phyloP scores from a whole-genome alignment of 1,140 invertebrate species.

The Lycorma delicatula region DNA sequence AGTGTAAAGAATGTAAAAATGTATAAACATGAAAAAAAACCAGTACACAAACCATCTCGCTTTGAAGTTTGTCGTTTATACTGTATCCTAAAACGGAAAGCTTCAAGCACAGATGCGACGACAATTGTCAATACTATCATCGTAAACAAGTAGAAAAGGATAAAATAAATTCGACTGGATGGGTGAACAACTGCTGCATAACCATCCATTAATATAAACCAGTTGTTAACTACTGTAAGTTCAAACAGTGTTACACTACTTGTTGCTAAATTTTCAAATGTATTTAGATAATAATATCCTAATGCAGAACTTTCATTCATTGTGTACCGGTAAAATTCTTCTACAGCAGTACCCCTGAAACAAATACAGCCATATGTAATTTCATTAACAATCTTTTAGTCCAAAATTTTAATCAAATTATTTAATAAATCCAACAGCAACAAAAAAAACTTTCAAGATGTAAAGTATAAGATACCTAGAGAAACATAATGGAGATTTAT shows the following conservation, averaged over 20 bases:
- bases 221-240: constrained; percentile 83
- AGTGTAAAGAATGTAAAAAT: constrained; percentile 1
- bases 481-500: too few species aligned
- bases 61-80: constrained; percentile 74
- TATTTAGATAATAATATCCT: constrained; percentile 83
- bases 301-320: constrained; percentile 50
- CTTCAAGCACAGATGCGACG: constrained; percentile 82
- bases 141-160: constrained; percentile 82
- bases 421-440: too few species aligned
- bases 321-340: constrained; percentile 71
- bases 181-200: constrained; percentile 60
- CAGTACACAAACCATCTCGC: constrained; percentile 56
- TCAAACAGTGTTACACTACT: constrained; percentile 81
- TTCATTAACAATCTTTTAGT: too few species aligned
- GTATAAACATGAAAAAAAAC: constrained; percentile 5
- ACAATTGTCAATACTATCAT: constrained; percentile 90
- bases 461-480: too few species aligned
- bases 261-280: constrained; percentile 66
- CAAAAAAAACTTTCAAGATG: too few species aligned
- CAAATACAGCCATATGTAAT: too few species aligned
- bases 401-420: too few species aligned
- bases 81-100: constrained; percentile 82
- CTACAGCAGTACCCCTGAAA: constrained; percentile 70
- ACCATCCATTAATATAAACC: constrained; percentile 88
- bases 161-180: constrained; percentile 73